Conservation (phyloP, 2,797 vertebrate species). For the Otolemur crassicaudatus region DNA sequence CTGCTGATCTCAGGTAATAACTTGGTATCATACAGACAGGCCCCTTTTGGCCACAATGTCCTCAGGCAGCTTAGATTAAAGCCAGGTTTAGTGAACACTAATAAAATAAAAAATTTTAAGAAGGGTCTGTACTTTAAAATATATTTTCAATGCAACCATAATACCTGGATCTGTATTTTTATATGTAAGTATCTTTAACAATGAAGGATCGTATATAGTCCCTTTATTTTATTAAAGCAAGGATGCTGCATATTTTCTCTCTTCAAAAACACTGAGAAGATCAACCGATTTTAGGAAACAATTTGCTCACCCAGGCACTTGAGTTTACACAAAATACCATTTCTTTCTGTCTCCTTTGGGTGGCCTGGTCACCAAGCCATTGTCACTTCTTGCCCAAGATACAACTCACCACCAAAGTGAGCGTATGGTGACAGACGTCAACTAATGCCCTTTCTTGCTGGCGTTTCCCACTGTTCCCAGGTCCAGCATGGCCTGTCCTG, state of each 20-base stretch:
- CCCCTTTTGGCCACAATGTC: background rate
- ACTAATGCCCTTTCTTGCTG: background rate
- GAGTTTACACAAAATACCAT: background rate
- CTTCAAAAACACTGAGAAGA: background rate
- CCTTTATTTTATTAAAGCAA: background rate
- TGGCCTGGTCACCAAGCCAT: background rate
- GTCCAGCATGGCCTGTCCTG: too few species aligned
- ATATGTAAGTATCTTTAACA: background rate
- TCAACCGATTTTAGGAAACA: background rate
- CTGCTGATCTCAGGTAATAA: background rate
- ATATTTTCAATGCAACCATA: background rate
- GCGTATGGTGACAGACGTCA: background rate
- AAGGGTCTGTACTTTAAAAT: background rate
- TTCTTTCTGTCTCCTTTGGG: background rate
- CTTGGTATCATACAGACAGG: accelerated
- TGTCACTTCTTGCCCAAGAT: accelerated
- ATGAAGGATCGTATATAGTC: background rate
- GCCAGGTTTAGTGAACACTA: background rate
- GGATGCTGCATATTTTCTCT: background rate
- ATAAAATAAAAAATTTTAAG: background rate
- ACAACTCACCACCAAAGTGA: background rate
- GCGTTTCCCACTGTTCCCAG: background rate
- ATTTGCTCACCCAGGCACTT: background rate
- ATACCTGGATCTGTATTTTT: background rate
- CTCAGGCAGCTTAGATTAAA: background rate